Evolutionary conservation across 2,888 invertebrate species (phyloP).

Genomic region (Pristionchus japonicus): DNA sequence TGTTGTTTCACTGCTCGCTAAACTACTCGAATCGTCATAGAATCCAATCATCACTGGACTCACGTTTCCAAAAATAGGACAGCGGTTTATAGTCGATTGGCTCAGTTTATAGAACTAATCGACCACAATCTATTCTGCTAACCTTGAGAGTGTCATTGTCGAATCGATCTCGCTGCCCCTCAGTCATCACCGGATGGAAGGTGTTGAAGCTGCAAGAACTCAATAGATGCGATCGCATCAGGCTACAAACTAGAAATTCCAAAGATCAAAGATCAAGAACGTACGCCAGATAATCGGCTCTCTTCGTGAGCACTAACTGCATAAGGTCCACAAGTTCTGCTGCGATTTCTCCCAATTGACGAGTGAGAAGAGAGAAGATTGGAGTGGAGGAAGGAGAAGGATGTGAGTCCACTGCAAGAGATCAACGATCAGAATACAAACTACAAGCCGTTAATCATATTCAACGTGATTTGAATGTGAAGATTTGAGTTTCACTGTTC

Average conservation of each 20-base stretch:
- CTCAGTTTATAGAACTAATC: background rate
- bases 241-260: background rate
- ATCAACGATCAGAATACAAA: slow-evolving; percentile 17
- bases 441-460: too few relatives aligned
- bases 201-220: slow-evolving; percentile 43
- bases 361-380: slow-evolving; percentile 1
- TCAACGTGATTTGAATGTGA: too few relatives aligned
- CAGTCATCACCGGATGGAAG: slow-evolving; percentile 54
- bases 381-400: slow-evolving; percentile 4
- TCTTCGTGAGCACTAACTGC: slow-evolving; percentile 19
- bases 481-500: too few relatives aligned
- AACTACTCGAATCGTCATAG: too few relatives aligned
- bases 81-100: too few relatives aligned
- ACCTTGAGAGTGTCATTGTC: slow-evolving; percentile 58
- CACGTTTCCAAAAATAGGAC: too few relatives aligned
- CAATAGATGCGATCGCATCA: too few relatives aligned
- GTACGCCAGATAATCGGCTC: slow-evolving; percentile 23
- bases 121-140: too few relatives aligned
- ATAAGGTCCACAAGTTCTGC: background rate
- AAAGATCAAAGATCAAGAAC: slow-evolving; percentile 26
- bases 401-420: background rate
- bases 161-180: slow-evolving; percentile 58
- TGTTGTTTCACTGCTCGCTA: too few relatives aligned
- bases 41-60: too few relatives aligned
- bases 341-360: slow-evolving; percentile 9